These are phyloP conservation scores for Drosophila hawaiiensis DNA, from an alignment of 2,888 invertebrate species.

Conservation along the genomic window DNA sequence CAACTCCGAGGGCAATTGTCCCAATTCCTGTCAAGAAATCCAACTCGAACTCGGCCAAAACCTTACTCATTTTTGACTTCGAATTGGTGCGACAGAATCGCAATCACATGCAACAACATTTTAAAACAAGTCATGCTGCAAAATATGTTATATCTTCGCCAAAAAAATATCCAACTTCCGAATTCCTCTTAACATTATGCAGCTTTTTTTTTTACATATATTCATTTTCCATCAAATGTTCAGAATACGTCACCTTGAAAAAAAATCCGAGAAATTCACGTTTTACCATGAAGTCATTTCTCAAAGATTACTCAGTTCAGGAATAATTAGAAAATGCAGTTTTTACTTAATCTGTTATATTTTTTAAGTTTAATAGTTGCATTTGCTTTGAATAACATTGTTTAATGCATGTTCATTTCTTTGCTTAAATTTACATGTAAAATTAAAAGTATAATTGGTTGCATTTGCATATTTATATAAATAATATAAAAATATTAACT, in stretches of 20 bases:
- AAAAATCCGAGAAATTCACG: not conserved
- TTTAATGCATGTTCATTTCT: constrained; percentile 30
- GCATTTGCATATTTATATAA: constrained; percentile 36
- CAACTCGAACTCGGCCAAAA: not conserved
- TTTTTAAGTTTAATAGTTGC: constrained; percentile 41
- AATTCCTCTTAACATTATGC: not conserved
- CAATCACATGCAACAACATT: too few species aligned
- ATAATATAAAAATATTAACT: constrained; percentile 30
- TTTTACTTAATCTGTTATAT: constrained; percentile 13
- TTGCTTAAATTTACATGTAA: constrained; percentile 35
- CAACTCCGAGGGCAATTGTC: not conserved
- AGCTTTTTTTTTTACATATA: not conserved
- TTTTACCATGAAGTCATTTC: not conserved
- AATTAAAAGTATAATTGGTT: constrained; percentile 48
- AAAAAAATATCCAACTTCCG: not conserved
- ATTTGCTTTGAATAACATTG: constrained; percentile 37
- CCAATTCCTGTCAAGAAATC: not conserved
- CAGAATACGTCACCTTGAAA: not conserved
- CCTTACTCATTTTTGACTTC: too few species aligned
- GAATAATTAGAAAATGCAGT: not conserved
- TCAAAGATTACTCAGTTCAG: not conserved
- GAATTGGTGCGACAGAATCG: too few species aligned
- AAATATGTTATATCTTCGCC: not conserved
- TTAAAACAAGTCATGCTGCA: too few species aligned
- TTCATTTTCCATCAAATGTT: not conserved